A percentile compares a stretch with the other conserved stretches of the same genome.
phyloP scores from a whole-genome alignment of 2,113 vertebrate species.

The Muntiacus reevesi region DNA sequence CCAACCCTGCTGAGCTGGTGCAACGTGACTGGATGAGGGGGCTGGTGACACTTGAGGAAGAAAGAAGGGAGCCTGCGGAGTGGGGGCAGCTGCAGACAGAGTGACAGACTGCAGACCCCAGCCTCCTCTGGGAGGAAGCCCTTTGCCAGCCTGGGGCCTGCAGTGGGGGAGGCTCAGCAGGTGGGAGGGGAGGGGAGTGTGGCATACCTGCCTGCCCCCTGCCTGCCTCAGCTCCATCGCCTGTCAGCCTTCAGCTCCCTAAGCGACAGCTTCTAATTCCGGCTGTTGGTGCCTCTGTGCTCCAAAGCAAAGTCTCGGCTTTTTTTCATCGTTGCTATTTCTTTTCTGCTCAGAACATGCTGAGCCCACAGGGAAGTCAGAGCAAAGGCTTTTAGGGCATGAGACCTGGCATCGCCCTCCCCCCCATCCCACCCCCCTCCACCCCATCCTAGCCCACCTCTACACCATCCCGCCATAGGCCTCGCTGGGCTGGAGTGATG shows the following conservation, averaged over 20 bases:
- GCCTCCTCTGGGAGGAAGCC: background rate
- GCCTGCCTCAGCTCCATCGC: slow-evolving; percentile 47
- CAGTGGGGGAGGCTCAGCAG: background rate
- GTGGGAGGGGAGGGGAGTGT: slow-evolving; percentile 22
- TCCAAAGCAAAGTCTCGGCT: slow-evolving; percentile 49
- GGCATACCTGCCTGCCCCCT: slow-evolving; percentile 51
- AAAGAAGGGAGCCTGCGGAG: background rate
- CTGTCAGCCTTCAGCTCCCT: slow-evolving; percentile 67
- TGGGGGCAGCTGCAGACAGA: slow-evolving; percentile 39
- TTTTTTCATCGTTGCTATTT: slow-evolving; percentile 68
- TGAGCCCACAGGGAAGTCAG: slow-evolving; percentile 38
- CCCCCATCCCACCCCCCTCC: too few relatives aligned
- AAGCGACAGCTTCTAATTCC: slow-evolving; percentile 76
- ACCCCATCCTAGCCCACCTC: background rate
- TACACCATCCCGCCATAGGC: background rate
- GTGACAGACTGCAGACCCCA: slow-evolving; percentile 47
- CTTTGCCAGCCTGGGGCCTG: slow-evolving; percentile 38
- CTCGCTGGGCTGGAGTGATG: background rate
- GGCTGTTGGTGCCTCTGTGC: slow-evolving; percentile 61
- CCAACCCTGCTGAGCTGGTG: slow-evolving; percentile 45
- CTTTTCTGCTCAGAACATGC: slow-evolving; percentile 68
- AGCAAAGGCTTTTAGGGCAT: slow-evolving; percentile 24
- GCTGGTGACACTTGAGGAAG: slow-evolving; percentile 65
- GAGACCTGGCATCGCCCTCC: background rate
- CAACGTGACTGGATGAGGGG: slow-evolving; percentile 72